Evolutionary conservation across 2,797 vertebrate genomes (phyloP), one percentile per base, ranked within the genome.

Genomic region (Spinus olivaceus): DNA sequence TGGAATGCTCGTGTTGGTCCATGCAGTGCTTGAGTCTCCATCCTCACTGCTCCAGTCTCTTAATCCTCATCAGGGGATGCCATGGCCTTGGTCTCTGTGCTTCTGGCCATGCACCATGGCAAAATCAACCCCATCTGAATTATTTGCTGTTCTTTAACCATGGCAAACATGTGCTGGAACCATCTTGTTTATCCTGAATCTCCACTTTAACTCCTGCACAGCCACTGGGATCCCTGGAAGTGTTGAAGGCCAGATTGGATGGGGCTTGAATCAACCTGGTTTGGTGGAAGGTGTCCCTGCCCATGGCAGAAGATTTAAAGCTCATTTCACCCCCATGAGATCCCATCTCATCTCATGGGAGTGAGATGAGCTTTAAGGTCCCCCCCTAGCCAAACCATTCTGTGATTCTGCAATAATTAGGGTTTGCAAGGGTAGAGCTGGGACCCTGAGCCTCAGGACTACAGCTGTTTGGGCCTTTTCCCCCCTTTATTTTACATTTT

Each of bases 31-130:
- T 57, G 21, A 81, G 24, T 35, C 71, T 65, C 32, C 32, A 51
- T 49, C 49, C 37, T 82, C 17, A 0, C 57, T 42, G 35, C 65
- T 86, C 35, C 13, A 4, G 19, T 32, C 53, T 70, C 69, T 61
- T 27, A 12, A 13, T 73, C 21, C 50, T 33, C 54, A 17, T 7
- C 12, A 1, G 53, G 25, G 53, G 25, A 28, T 49, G 56, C 49
- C 54, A 33, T 8, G 12, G 54, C 47, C 56, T 50, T 53, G 17
- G 19, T 28, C 47, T 15, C 32, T 30, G 27, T 71, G 54, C 53
- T 51, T 71, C 42, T 65, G 47, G 47, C 50, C 35, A 11, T 0
- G 1, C 12, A 41, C 21, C 3, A 1, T 0, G 6, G 24, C 57
- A 69, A 81, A 82, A 87, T 28, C 42, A 33, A 42, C 47, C 42